Evolutionary conservation across 2,113 vertebrate species (phyloP).

Genomic region (Myocastor coypus): DNA sequence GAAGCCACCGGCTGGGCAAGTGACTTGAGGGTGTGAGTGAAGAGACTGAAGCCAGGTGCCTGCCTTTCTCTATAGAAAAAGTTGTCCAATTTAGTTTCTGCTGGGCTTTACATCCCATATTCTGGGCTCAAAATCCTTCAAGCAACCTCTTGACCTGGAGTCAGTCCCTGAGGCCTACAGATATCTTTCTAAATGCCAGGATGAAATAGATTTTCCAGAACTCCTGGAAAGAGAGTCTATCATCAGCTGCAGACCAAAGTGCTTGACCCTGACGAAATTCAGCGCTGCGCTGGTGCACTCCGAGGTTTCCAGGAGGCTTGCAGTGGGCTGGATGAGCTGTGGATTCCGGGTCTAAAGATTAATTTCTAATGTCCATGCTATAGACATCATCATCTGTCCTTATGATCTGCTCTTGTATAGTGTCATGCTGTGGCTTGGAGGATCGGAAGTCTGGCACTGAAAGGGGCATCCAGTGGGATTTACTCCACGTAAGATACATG

Average conservation of each 20-base stretch:
- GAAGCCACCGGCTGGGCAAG: neutral
- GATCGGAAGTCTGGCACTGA: neutral
- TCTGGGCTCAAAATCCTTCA: conserved; percentile 41
- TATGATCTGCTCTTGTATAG: neutral
- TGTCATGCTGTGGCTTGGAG: neutral
- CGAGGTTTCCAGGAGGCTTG: neutral
- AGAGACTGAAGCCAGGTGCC: neutral
- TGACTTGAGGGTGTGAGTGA: neutral
- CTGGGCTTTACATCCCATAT: neutral
- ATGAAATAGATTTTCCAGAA: conserved; percentile 58
- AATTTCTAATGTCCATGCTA: neutral
- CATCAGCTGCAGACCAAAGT: neutral
- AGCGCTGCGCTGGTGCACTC: neutral
- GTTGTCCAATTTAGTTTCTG: conserved; percentile 11
- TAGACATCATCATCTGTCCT: neutral
- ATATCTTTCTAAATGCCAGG: conserved; percentile 63
- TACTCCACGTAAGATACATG: neutral
- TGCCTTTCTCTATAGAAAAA: conserved; percentile 15
- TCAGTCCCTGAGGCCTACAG: neutral
- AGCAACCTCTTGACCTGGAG: conserved; percentile 30
- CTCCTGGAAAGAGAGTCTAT: conserved; percentile 15
- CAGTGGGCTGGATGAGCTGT: neutral
- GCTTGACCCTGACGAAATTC: neutral
- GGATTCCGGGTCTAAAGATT: neutral
- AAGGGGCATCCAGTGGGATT: neutral